phyloP scores from a whole-genome alignment of 2,888 invertebrate species.

The Aricia artaxerxes region DNA sequence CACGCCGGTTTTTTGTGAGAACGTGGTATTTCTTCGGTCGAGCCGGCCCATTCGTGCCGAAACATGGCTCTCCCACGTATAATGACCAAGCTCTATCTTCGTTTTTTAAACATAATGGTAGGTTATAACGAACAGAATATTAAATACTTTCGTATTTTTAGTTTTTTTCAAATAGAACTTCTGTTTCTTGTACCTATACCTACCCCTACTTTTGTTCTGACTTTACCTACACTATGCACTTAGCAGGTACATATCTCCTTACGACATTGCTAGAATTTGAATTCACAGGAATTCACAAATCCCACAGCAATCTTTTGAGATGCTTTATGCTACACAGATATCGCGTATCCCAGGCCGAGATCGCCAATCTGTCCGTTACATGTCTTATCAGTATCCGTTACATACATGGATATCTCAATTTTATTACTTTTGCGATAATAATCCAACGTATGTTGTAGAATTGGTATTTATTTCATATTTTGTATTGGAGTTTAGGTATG shows the following conservation, averaged over 20 bases:
- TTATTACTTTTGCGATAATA: slow-evolving; percentile 18
- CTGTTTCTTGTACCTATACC: background rate
- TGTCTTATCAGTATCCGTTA: slow-evolving; percentile 26
- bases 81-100: too few relatives aligned
- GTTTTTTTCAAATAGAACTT: too few relatives aligned
- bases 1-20: too few relatives aligned
- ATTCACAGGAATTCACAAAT: background rate
- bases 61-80: too few relatives aligned
- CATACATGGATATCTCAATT: slow-evolving; percentile 11
- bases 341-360: background rate
- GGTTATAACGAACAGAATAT: too few relatives aligned
- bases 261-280: background rate
- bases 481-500: background rate
- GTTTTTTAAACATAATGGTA: too few relatives aligned
- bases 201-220: too few relatives aligned
- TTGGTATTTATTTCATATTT: background rate
- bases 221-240: too few relatives aligned
- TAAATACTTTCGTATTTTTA: too few relatives aligned
- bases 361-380: slow-evolving; percentile 21
- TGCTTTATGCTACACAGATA: slow-evolving; percentile 25
- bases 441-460: background rate
- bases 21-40: too few relatives aligned
- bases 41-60: too few relatives aligned
- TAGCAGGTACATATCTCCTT: background rate
- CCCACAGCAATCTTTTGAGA: slow-evolving; percentile 15